Evolutionary conservation across 2,888 invertebrate species (phyloP), one percentile per base, ranked within the genome.

Genomic region (Apotomis betuletana): DNA sequence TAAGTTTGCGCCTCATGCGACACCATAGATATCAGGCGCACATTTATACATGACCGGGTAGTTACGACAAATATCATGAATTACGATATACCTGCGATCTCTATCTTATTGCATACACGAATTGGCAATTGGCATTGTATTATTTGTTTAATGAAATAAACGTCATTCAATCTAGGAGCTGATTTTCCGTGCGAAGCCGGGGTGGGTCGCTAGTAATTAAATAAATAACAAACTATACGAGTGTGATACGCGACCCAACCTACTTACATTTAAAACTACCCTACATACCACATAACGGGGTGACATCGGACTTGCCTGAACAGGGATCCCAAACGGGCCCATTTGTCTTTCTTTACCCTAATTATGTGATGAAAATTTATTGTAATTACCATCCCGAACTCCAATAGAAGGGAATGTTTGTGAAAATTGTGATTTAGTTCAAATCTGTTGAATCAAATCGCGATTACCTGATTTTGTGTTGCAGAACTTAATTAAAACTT

Each of bases 351-450:
- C 87, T 84, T 85, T 86, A 86, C 85, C 84, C 85, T 90, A 87
- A 90, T 90, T 89, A 88, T 85, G 82, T 87, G 87, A 88, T 88
- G 87, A 87, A 84, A 88, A 90, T 89, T 88, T 89, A 90, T 89
- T 77, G 83, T 79, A 79, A 81, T 79, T 77, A 80, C 83, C 77
- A 80, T 77, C 84, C 81, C 78, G 59, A 84, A 85, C 79, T 83
- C 80, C 73, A 77, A 80, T 78, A 77, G 73, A 78, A 76, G 78
- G 70, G 70, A 68, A 65, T 70, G 70, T 70, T 73, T 74, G 74
- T 69, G 74, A 74, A 79, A 82, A 80, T 78, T 81, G 81, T 80
- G 78, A 81, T 80, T 79, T 76, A 75, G 75, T 76, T 77, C 67
- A 69, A 76, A 75, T 75, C 74, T 74, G 67, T 60, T 70, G 70